A percentile compares a stretch with the other conserved stretches of the same genome.
These are phyloP conservation scores for Bubo scandiacus DNA, from an alignment of 2,113 vertebrate genomes.

Conservation along the genomic window DNA sequence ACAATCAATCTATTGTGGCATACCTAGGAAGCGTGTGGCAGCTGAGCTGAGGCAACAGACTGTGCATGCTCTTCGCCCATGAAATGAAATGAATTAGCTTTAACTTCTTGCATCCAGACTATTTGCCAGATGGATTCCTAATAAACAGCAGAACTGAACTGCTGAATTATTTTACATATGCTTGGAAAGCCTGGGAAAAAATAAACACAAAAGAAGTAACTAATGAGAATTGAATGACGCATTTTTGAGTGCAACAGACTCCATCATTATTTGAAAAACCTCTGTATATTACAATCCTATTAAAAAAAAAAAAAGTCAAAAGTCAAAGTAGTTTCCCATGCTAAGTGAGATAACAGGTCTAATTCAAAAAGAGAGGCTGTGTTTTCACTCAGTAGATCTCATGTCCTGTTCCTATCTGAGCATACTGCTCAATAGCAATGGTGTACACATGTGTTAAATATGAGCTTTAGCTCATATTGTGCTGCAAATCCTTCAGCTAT, in stretches of 20 bases:
- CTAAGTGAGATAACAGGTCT: not conserved
- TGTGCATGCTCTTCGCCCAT: not conserved
- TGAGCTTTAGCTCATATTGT: not conserved
- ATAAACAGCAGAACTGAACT: not conserved
- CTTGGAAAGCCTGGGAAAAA: not conserved
- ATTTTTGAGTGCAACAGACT: not conserved
- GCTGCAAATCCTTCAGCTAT: not conserved
- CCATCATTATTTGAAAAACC: not conserved
- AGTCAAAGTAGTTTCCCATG: not conserved
- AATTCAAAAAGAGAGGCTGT: not conserved
- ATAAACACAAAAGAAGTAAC: not conserved
- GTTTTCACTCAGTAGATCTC: not conserved
- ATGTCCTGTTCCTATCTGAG: not conserved
- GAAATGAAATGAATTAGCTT: not conserved
- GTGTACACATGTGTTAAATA: not conserved
- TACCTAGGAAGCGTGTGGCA: not conserved
- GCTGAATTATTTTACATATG: conserved; percentile 30
- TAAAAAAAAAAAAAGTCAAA: not conserved
- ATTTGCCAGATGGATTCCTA: conserved; percentile 3
- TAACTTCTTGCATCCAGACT: not conserved
- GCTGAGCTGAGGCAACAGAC: not conserved
- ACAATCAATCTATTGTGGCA: not conserved
- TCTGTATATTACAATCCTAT: not conserved
- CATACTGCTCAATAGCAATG: not conserved
- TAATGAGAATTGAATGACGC: not conserved